Conservation (phyloP, 2,888 invertebrate species). For the Campoplex capitator region DNA sequence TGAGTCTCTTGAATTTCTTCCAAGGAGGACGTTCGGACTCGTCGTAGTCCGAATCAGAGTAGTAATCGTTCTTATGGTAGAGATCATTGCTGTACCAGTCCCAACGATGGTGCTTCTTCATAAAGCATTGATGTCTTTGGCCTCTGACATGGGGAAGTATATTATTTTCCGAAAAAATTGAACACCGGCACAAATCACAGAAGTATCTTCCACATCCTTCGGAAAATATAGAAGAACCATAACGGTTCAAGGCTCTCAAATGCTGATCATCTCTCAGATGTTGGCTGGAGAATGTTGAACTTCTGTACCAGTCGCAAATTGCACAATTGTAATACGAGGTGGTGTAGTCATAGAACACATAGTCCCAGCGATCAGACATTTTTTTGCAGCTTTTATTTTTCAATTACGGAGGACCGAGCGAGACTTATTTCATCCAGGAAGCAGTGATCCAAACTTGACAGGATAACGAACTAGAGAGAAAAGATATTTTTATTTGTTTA, state of each 20-base stretch:
- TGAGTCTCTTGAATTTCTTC: neutral
- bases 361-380: neutral
- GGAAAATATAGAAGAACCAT: neutral
- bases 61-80: no score
- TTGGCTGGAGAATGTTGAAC: fast-evolving
- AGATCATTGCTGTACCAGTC: neutral
- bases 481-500: no score
- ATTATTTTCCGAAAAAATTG: neutral
- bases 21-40: neutral
- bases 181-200: constrained; percentile 6
- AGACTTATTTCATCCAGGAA: neutral
- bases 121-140: neutral
- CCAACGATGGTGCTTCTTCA: neutral
- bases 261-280: neutral
- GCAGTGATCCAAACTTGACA: neutral
- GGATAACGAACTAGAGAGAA: neutral
- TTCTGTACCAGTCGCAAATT: neutral
- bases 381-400: neutral
- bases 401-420: neutral
- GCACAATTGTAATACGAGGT: neutral
- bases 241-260: neutral
- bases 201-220: neutral
- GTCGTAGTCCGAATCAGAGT: neutral
- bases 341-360: neutral
- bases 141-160: neutral